phyloP scores from a whole-genome alignment of 1,140 invertebrate genomes.

The Calycopis cecrops region DNA sequence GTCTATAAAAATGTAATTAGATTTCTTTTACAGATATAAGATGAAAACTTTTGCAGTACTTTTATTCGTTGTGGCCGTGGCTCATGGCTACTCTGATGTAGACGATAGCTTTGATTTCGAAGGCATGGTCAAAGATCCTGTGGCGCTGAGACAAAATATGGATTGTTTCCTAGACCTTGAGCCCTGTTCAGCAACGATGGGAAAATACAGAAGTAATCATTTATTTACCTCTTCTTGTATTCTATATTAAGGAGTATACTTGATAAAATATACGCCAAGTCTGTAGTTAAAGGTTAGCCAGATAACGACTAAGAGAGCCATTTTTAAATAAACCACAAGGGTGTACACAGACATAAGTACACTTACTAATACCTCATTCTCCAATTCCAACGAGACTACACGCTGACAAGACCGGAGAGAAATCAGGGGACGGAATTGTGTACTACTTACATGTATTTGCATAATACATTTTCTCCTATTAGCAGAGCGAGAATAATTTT shows the following conservation, averaged over 20 bases:
- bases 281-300: not conserved
- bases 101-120: not conserved
- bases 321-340: not conserved
- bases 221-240: not conserved
- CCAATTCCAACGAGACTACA: not conserved
- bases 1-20: too few species aligned
- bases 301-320: not conserved
- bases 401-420: too few species aligned
- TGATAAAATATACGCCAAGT: not conserved
- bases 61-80: not conserved
- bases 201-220: not conserved
- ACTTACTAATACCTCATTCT: slow-evolving; percentile 1
- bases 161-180: slow-evolving; percentile 3
- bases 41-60: not conserved
- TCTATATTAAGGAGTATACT: not conserved
- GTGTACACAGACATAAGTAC: too few species aligned
- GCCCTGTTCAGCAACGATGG: slow-evolving; percentile 2
- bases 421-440: too few species aligned
- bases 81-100: not conserved
- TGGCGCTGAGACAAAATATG: not conserved
- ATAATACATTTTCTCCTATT: too few species aligned
- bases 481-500: too few species aligned
- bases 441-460: too few species aligned
- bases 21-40: not conserved
- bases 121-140: not conserved